A percentile compares a stretch with the other conserved stretches of the same genome.
Conservation (phyloP, 2,113 vertebrate genomes). For the Atlantisia rogersi region DNA sequence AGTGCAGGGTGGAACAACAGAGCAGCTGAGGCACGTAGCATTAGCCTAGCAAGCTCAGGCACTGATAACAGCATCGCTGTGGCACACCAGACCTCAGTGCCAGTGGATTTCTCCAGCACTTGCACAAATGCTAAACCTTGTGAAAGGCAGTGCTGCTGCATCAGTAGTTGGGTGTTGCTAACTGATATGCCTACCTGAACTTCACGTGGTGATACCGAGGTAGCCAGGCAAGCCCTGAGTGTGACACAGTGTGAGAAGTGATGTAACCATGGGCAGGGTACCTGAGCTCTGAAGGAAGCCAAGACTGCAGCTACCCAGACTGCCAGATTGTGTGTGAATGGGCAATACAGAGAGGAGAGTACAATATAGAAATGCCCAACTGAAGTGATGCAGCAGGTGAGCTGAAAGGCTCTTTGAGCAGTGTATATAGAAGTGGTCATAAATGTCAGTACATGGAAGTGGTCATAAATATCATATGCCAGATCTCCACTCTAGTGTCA, state of each 20-base stretch:
- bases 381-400: not conserved
- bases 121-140: not conserved
- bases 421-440: not conserved
- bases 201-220: rapidly evolving
- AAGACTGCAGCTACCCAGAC: not conserved
- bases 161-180: rapidly evolving
- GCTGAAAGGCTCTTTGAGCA: not conserved
- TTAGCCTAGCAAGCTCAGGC: not conserved
- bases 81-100: not conserved
- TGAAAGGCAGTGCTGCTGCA: not conserved
- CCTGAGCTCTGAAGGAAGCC: not conserved
- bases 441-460: not conserved
- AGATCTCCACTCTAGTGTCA: not conserved
- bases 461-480: not conserved
- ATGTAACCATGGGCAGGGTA: not conserved
- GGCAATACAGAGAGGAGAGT: not conserved
- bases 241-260: rapidly evolving
- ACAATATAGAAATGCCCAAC: not conserved
- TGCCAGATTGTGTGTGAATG: not conserved
- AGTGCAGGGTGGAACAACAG: too few species aligned
- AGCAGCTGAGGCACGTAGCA: not conserved
- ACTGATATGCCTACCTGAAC: rapidly evolving
- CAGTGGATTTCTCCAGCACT: not conserved
- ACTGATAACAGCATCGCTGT: not conserved
- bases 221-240: not conserved